phyloP scores from a whole-genome alignment of 2,797 vertebrate species.

The Poecilia wingei region DNA sequence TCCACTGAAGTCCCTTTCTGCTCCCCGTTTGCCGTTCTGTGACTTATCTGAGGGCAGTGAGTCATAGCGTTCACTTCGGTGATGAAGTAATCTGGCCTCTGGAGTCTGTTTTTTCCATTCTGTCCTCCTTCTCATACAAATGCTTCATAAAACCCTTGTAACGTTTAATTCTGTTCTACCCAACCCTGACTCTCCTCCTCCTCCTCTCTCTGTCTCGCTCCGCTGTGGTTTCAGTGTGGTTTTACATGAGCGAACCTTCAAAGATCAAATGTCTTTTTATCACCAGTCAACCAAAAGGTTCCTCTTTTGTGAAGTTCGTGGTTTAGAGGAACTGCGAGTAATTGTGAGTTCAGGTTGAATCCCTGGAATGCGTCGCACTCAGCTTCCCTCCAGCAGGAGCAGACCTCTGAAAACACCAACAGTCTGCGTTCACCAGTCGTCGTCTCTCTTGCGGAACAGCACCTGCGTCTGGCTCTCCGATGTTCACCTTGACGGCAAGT shows the following conservation, averaged over 20 bases:
- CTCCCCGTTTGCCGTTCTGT: neutral
- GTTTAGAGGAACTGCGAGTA: neutral
- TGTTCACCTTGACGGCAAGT: neutral
- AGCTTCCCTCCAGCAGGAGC: constrained; percentile 2
- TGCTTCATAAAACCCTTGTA: neutral
- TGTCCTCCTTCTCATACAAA: constrained; percentile 1
- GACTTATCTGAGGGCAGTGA: constrained; percentile 35
- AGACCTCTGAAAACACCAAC: constrained; percentile 15
- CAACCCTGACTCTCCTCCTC: neutral
- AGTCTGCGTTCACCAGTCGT: too few species aligned
- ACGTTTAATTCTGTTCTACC: constrained; percentile 12
- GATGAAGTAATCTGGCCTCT: constrained; percentile 23
- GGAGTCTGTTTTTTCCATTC: constrained; percentile 31
- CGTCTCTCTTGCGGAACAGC: constrained; percentile 53
- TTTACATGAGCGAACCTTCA: constrained; percentile 25
- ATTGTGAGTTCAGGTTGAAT: neutral
- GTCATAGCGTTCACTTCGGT: constrained; percentile 31
- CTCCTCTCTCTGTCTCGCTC: neutral
- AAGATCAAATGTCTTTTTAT: neutral
- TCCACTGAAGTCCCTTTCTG: neutral
- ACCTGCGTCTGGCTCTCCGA: constrained; percentile 25
- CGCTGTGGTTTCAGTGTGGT: constrained; percentile 21
- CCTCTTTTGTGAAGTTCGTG: neutral
- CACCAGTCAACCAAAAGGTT: neutral
- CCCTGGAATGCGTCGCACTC: neutral